A percentile compares a stretch with the other conserved stretches of the same genome.
Evolutionary conservation across 2,113 vertebrate genomes (phyloP).

Genomic region (Chauna torquata): DNA sequence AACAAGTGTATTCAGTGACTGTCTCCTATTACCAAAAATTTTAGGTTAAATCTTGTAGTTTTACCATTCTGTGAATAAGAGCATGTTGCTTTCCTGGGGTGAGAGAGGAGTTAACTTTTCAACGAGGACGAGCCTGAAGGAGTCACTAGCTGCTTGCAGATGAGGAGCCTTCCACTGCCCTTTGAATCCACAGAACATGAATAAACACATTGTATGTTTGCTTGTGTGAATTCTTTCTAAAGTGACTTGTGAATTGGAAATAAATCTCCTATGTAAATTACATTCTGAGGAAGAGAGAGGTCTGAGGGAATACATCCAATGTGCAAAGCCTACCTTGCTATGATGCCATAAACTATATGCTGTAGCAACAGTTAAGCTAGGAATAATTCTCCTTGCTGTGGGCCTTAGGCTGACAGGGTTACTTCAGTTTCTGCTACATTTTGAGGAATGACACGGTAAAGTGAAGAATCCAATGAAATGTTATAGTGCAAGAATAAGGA

Average conservation of each 20-base stretch:
- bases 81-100: neutral
- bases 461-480: neutral
- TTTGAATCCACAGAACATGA: neutral
- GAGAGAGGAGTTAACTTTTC: neutral
- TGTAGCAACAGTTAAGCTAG: neutral
- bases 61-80: neutral
- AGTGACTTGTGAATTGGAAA: neutral
- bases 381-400: neutral
- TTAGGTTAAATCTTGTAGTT: neutral
- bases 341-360: neutral
- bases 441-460: neutral
- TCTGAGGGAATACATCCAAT: accelerated
- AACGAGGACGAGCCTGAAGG: neutral
- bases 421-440: neutral
- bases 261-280: accelerated
- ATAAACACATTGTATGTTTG: neutral
- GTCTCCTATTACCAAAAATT: accelerated
- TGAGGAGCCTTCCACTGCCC: neutral
- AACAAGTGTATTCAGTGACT: neutral
- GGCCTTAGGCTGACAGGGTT: neutral
- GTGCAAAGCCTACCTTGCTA: neutral
- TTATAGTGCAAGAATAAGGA: neutral
- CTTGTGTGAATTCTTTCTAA: neutral
- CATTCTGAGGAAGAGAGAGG: neutral
- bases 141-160: neutral